phyloP scores from a whole-genome alignment of 2,888 invertebrate species.

The Tetragonula carbonaria region DNA sequence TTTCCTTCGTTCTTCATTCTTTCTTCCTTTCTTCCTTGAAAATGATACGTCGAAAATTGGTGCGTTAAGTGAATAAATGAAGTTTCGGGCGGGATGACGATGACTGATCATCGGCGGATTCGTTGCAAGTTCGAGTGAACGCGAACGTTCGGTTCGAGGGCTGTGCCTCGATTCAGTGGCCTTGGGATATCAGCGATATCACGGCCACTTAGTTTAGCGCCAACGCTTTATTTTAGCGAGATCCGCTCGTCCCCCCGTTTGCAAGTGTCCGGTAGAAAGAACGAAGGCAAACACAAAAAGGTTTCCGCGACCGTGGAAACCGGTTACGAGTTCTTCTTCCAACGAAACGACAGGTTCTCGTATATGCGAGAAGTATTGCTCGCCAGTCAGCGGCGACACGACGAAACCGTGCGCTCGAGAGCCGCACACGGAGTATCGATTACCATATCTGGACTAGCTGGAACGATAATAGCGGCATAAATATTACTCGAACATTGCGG shows the following conservation, averaged over 20 bases:
- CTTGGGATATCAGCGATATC: not conserved
- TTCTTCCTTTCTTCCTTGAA: too few relatives aligned
- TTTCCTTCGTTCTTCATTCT: too few relatives aligned
- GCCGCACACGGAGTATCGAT: constrained; percentile 38
- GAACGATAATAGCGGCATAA: constrained; percentile 34
- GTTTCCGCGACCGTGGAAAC: not conserved
- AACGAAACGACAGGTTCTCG: not conserved
- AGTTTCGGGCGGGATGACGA: not conserved
- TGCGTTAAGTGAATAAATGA: too few relatives aligned
- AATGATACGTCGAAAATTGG: too few relatives aligned
- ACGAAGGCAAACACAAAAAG: not conserved
- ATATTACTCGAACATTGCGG: constrained; percentile 26
- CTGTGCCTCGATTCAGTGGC: not conserved
- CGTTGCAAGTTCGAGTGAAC: not conserved
- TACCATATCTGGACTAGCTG: constrained; percentile 29
- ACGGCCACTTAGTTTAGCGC: too few relatives aligned
- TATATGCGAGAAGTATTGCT: not conserved
- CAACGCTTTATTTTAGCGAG: not conserved
- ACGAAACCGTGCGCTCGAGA: constrained; percentile 14
- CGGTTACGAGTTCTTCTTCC: too few relatives aligned
- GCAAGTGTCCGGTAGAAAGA: not conserved
- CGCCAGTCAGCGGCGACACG: not conserved
- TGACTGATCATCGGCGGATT: too few relatives aligned
- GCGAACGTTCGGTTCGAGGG: too few relatives aligned
- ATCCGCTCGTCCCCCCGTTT: too few relatives aligned